A percentile compares a stretch with the other conserved stretches of the same genome.
These are phyloP conservation scores for Nasonia vitripennis DNA, from an alignment of 1,140 invertebrate genomes.

Conservation along the genomic window DNA sequence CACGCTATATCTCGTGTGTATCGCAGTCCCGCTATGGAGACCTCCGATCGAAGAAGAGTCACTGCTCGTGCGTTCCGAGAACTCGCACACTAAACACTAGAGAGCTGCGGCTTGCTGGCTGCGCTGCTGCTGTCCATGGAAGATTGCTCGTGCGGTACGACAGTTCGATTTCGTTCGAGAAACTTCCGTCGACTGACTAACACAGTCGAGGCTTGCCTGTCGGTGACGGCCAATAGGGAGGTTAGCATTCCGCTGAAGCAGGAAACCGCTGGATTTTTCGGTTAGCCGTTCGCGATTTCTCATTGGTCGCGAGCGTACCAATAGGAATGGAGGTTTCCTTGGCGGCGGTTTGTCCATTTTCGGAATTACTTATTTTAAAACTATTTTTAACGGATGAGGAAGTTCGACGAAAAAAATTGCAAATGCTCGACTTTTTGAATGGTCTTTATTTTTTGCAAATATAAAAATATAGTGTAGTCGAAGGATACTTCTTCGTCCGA, in stretches of 20 bases:
- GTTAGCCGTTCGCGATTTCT: background rate
- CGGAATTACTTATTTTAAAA: background rate
- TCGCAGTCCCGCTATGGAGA: background rate
- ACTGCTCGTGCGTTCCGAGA: background rate
- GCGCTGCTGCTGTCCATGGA: conserved; percentile 12
- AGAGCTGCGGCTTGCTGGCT: background rate
- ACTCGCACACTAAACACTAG: background rate
- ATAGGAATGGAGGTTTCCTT: background rate
- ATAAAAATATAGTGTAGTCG: background rate
- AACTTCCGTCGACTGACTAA: conserved; percentile 47
- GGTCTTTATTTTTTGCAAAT: background rate
- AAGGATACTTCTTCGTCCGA: background rate
- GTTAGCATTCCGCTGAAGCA: background rate
- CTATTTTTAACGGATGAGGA: background rate
- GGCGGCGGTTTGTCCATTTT: background rate
- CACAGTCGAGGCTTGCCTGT: background rate
- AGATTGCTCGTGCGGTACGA: conserved; percentile 39
- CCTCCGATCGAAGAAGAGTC: background rate
- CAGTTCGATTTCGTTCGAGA: conserved; percentile 51
- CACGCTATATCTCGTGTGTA: background rate
- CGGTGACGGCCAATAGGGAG: background rate
- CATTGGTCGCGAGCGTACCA: conserved; percentile 31
- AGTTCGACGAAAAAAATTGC: no score
- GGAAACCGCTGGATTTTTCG: background rate
- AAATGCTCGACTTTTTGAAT: background rate